Percentiles rank a stretch among this genome's conserved stretches.
These are phyloP conservation scores for Coelopa pilipes DNA, from an alignment of 2,888 invertebrate genomes.

Conservation along the genomic window DNA sequence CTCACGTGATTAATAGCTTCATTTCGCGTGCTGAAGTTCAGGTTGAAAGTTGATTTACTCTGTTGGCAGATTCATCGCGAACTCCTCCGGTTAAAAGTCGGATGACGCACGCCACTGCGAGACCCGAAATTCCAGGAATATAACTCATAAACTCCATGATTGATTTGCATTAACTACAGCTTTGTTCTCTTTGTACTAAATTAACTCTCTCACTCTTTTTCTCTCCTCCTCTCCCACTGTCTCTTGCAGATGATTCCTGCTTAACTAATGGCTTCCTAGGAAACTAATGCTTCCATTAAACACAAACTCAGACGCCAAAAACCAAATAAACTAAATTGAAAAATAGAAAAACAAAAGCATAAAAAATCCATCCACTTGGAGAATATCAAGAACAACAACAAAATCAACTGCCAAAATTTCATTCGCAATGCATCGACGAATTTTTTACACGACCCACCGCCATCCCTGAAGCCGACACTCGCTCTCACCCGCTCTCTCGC, in stretches of 20 bases:
- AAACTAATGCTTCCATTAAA: constrained; percentile 36
- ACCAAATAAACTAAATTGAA: no score
- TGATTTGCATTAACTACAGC: neutral
- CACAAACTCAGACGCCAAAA: constrained; percentile 16
- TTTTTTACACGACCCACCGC: neutral
- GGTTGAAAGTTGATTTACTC: no score
- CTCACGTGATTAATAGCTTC: neutral
- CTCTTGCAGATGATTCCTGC: constrained; percentile 37
- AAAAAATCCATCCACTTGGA: constrained; percentile 37
- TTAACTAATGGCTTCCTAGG: constrained; percentile 28
- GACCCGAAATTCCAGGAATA: constrained; percentile 14
- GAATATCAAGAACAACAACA: constrained; percentile 2
- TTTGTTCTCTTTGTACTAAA: neutral
- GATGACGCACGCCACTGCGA: neutral
- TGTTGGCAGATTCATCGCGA: neutral
- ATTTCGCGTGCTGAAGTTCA: neutral
- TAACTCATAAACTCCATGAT: neutral
- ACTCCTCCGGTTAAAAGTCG: neutral
- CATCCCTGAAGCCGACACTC: no score
- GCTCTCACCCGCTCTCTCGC: neutral
- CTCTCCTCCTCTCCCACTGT: constrained; percentile 12
- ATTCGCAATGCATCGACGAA: neutral
- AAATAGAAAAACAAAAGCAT: no score
- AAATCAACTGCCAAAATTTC: constrained; percentile 14
- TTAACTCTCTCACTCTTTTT: constrained; percentile 3